Conservation (phyloP, 2,888 invertebrate species). For the Cantharis nigra region DNA sequence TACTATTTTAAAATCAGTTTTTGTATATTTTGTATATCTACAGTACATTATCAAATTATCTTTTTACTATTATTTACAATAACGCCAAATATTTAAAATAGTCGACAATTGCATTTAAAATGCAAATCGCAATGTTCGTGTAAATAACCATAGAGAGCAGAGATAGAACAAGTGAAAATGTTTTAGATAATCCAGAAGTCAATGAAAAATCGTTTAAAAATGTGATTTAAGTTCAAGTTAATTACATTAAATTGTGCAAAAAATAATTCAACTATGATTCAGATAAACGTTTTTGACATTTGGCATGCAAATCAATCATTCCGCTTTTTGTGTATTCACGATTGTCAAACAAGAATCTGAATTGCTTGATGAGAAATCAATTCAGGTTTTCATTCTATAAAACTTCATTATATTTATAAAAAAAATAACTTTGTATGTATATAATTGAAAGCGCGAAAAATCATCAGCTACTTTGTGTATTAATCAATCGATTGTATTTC, state of each 20-base stretch:
- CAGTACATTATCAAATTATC: background rate
- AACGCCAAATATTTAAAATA: background rate
- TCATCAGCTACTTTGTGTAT: background rate
- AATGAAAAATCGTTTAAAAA: background rate
- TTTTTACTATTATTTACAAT: background rate
- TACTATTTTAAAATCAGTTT: background rate
- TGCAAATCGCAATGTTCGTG: background rate
- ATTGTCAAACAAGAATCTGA: background rate
- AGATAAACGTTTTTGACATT: background rate
- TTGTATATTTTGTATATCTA: background rate
- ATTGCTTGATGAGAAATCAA: conserved; percentile 1
- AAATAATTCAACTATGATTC: background rate
- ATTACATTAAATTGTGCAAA: background rate
- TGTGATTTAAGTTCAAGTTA: background rate
- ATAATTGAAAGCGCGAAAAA: background rate
- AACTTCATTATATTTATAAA: background rate
- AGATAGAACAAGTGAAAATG: background rate
- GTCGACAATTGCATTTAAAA: background rate
- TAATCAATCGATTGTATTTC: too few relatives aligned
- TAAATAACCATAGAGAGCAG: background rate
- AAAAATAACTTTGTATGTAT: background rate
- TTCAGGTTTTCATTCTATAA: background rate
- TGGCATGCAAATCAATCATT: background rate
- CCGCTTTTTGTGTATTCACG: background rate
- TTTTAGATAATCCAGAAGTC: background rate